phyloP scores from a whole-genome alignment of 2,113 vertebrate species.

The Vombatus ursinus region DNA sequence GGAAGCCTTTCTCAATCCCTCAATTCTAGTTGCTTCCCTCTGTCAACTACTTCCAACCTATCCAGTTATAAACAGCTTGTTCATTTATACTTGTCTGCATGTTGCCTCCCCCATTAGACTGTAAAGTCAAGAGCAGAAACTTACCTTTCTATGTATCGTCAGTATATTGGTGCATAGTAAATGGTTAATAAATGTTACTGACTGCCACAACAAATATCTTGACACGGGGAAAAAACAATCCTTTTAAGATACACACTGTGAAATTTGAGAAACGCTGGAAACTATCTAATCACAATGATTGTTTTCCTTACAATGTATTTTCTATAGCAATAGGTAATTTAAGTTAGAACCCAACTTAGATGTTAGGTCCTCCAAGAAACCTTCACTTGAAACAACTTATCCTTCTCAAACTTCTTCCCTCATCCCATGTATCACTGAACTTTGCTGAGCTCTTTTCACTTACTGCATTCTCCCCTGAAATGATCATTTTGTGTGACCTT shows the following conservation, averaged over 20 bases:
- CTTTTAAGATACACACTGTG: neutral
- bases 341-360: neutral
- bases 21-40: neutral
- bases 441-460: neutral
- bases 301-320: neutral
- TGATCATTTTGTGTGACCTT: neutral
- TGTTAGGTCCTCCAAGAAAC: neutral
- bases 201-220: neutral
- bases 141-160: neutral
- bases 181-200: neutral
- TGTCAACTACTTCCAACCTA: neutral
- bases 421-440: neutral
- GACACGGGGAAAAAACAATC: neutral
- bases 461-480: neutral
- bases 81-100: neutral
- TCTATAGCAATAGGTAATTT: neutral
- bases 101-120: neutral
- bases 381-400: neutral
- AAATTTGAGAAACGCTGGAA: neutral
- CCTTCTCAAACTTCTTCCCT: neutral
- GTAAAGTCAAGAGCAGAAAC: neutral
- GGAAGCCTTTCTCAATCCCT: neutral
- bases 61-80: neutral
- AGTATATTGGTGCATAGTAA: neutral
- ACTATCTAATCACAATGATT: neutral